Evolutionary conservation across 2,797 vertebrate genomes (phyloP), one percentile per base, ranked within the genome.

Genomic region (Sebastes miniatus): DNA sequence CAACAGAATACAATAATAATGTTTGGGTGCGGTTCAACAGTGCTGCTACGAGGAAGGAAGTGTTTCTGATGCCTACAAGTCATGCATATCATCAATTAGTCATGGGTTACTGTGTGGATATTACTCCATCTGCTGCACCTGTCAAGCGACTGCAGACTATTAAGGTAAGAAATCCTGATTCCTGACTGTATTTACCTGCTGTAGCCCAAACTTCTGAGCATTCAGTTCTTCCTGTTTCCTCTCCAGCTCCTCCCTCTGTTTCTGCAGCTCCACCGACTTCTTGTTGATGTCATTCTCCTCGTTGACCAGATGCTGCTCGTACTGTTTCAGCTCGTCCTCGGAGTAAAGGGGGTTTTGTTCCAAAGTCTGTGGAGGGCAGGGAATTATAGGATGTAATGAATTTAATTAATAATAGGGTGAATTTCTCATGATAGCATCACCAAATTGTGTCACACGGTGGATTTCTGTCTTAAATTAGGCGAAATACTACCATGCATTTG

Each of bases 311-410:
- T 97, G 96, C 72, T 87, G 94, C 87, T 98, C 97, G 76, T 96
- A 99, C 80, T 96, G 93, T 69, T 88, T 96, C 80, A 99, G 87
- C 77, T 99, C 98, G 0, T 97, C 96, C 57, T 99, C 97, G 0
- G 96, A 98, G 91, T 96, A 99, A 2, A 94, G 2, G 8, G 95
- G 95, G 73, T 96, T 96, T 8, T 97, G 95, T 69, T 97, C 97
- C 70, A 98, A 66, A 25, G 97, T 98, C 98, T 99, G 79, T 14
- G 29, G 18, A 59, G 61, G n/a, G 39, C n/a, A 8, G 20, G 24
- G 3, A 29, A 57, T 43, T 9, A 64, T 7, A 61, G 5, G 6
- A 36, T 13, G 20, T 9, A 13, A 52, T 18, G 4, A 12, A n/a
- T 6, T 24, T 2, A 47, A 31, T 13, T 8, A 67, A 39, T 62